phyloP scores from a whole-genome alignment of 2,888 invertebrate species.

The Brachypalpus laphriformis region DNA sequence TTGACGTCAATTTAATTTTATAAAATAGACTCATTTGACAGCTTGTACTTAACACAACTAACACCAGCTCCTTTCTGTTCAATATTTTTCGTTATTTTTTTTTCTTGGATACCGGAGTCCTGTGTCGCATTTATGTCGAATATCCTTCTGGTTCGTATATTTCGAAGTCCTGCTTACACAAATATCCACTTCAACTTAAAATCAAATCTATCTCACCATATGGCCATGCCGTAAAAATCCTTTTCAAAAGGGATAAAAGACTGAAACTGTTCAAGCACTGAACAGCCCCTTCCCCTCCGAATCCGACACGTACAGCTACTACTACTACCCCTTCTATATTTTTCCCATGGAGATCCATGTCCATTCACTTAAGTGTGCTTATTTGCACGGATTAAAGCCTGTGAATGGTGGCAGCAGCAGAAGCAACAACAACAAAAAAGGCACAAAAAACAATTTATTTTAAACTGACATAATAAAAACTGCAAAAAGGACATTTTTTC shows the following conservation, averaged over 20 bases:
- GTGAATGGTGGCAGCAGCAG: constrained; percentile 54
- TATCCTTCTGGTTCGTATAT: not conserved
- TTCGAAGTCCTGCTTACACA: constrained; percentile 54
- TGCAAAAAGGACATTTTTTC: constrained; percentile 64
- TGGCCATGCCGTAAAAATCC: constrained; percentile 58
- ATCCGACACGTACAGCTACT: constrained; percentile 24
- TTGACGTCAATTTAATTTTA: no score
- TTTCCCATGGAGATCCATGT: constrained; percentile 53
- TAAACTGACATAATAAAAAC: constrained; percentile 71
- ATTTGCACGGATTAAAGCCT: constrained; percentile 73
- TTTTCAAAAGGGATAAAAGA: constrained; percentile 67
- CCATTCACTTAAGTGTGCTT: constrained; percentile 72
- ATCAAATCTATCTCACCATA: constrained; percentile 67
- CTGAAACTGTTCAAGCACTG: constrained; percentile 56
- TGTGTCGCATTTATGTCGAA: not conserved
- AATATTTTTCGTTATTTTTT: not conserved
- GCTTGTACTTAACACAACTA: no score
- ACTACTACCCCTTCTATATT: not conserved
- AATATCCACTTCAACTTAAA: constrained; percentile 66
- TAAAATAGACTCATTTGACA: no score
- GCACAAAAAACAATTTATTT: constrained; percentile 72
- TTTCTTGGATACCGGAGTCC: not conserved
- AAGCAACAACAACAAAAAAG: constrained; percentile 27
- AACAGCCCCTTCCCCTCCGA: constrained; percentile 12
- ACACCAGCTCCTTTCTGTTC: not conserved